Conservation (phyloP, 2,113 vertebrate genomes). For the Malurus melanocephalus region DNA sequence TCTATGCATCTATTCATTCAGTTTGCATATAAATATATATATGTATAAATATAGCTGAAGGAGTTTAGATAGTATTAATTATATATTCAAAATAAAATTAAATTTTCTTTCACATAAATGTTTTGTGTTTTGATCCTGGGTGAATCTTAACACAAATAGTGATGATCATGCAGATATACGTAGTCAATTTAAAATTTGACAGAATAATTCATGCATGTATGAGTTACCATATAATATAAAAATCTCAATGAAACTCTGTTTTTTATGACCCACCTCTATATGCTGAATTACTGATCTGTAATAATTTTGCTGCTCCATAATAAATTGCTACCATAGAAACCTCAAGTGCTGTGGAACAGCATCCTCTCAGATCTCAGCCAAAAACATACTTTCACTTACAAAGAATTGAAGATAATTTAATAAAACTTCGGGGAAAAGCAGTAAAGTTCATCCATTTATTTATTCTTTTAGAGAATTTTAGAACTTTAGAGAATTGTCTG, state of each 20-base stretch:
- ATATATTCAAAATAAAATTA: neutral
- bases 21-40: neutral
- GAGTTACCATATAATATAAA: neutral
- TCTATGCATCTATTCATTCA: neutral
- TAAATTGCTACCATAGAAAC: conserved; percentile 4
- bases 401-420: neutral
- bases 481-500: too few relatives aligned
- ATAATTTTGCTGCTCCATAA: neutral
- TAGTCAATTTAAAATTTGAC: neutral
- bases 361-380: neutral
- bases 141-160: neutral
- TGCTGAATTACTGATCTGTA: neutral
- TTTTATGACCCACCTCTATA: neutral
- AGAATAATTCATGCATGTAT: neutral
- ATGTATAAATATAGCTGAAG: neutral
- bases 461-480: neutral
- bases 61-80: neutral
- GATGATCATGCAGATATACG: neutral
- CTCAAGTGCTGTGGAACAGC: neutral
- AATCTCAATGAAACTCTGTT: neutral
- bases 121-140: neutral
- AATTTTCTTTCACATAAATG: neutral
- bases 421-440: neutral
- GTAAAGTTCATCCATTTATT: neutral
- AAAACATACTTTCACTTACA: neutral